phyloP scores from a whole-genome alignment of 2,797 vertebrate genomes.

The Leptoclinus maculatus region DNA sequence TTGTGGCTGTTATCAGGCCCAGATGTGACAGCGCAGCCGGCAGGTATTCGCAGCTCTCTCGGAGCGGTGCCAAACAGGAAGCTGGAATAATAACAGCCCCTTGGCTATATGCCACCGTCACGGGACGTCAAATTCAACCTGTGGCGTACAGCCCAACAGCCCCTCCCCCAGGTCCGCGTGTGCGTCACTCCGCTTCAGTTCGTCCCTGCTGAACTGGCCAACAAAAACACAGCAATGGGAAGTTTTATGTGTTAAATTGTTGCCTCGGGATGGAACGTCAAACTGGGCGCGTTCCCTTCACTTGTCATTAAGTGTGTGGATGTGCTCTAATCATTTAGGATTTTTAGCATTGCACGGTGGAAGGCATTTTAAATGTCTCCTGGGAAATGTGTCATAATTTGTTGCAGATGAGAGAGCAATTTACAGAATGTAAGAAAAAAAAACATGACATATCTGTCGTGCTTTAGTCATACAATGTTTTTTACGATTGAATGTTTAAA shows the following conservation, averaged over 20 bases:
- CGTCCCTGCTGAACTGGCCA: conserved; percentile 44
- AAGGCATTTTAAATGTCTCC: not conserved
- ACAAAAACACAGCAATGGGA: conserved; percentile 62
- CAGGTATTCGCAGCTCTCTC: conserved; percentile 55
- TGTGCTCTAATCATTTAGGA: conserved; percentile 2
- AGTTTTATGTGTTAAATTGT: conserved; percentile 42
- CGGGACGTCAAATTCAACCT: conserved; percentile 23
- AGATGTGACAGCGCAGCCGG: conserved; percentile 39
- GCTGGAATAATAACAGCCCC: conserved; percentile 60
- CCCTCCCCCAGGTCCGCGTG: conserved; percentile 3
- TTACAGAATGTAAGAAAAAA: conserved; percentile 3
- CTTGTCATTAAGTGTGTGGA: conserved; percentile 29
- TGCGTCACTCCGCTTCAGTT: conserved; percentile 50
- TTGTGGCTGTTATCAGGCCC: conserved; percentile 40
- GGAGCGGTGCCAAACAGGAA: conserved; percentile 64
- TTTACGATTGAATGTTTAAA: not conserved
- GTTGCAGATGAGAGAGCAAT: conserved; percentile 29
- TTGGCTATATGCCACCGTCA: conserved; percentile 34
- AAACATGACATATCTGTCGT: not conserved
- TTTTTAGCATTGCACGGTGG: not conserved
- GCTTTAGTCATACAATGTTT: not conserved
- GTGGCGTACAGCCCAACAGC: not conserved
- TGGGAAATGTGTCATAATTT: conserved; percentile 19
- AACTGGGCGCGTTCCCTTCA: conserved; percentile 30
- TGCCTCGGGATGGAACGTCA: conserved; percentile 31